Conservation (phyloP, 2,888 invertebrate species). For the Fissipunctia ypsillon region DNA sequence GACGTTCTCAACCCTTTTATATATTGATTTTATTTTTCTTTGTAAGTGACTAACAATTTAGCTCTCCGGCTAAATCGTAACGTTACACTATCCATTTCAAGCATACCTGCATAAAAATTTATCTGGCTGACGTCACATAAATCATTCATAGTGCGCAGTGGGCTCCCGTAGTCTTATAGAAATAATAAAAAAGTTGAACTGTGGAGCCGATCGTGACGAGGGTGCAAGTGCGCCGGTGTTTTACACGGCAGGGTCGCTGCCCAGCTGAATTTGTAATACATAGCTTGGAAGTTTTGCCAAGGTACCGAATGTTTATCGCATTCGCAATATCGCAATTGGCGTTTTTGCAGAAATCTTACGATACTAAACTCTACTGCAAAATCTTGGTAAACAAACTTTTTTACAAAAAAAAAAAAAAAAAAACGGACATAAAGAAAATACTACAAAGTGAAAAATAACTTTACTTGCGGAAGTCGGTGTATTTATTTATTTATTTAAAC, state of each 20-base stretch:
- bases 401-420: too few relatives aligned
- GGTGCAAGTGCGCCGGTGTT: conserved; percentile 41
- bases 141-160: conserved; percentile 46
- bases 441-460: too few relatives aligned
- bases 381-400: too few relatives aligned
- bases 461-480: too few relatives aligned
- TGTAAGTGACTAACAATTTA: too few relatives aligned
- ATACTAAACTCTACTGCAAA: neutral
- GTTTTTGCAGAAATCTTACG: neutral
- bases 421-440: too few relatives aligned
- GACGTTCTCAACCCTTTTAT: too few relatives aligned
- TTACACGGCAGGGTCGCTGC: conserved; percentile 6
- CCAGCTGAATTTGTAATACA: conserved; percentile 25
- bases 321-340: neutral
- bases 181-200: conserved; percentile 46
- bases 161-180: conserved; percentile 29
- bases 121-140: conserved; percentile 32
- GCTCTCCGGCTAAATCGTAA: too few relatives aligned
- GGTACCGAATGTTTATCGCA: neutral
- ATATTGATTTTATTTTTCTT: too few relatives aligned
- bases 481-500: too few relatives aligned
- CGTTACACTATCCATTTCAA: too few relatives aligned
- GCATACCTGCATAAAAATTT: conserved; percentile 19
- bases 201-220: conserved; percentile 49
- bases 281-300: neutral